phyloP scores from a whole-genome alignment of 2,888 invertebrate genomes.

The Kuschelorhynchus macadamiae region DNA sequence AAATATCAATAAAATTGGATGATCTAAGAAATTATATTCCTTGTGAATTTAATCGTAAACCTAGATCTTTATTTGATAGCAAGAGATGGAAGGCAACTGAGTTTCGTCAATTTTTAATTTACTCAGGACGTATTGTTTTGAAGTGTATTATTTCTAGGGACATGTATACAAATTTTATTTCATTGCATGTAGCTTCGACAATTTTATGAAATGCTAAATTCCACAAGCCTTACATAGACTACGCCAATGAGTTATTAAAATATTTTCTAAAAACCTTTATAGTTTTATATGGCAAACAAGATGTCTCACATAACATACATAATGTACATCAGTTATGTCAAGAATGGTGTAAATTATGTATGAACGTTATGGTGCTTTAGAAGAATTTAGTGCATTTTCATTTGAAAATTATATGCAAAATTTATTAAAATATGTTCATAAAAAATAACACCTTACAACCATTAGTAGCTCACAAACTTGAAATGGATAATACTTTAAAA shows the following conservation, averaged over 20 bases:
- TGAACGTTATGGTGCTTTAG: slow-evolving; percentile 14
- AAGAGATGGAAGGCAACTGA: slow-evolving; percentile 31
- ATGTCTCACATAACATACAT: slow-evolving; percentile 55
- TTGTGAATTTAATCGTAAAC: slow-evolving; percentile 27
- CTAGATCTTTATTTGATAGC: slow-evolving; percentile 13
- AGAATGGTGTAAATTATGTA: no score
- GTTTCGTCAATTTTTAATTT: slow-evolving; percentile 28
- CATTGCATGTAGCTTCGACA: slow-evolving; percentile 23
- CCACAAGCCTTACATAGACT: slow-evolving; percentile 24
- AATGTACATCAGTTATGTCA: slow-evolving; percentile 19
- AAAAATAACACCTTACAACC: slow-evolving; percentile 17
- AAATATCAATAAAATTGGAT: slow-evolving; percentile 10
- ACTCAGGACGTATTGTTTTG: slow-evolving; percentile 26
- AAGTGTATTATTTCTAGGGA: background rate
- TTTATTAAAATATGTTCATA: slow-evolving; percentile 36
- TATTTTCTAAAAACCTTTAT: slow-evolving; percentile 51
- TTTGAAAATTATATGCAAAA: slow-evolving; percentile 42
- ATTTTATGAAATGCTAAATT: slow-evolving; percentile 14
- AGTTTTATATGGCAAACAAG: slow-evolving; percentile 49
- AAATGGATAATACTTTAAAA: background rate
- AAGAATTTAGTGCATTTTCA: slow-evolving; percentile 36
- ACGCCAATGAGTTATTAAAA: slow-evolving; percentile 41
- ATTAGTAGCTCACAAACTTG: background rate
- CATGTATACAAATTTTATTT: slow-evolving; percentile 20
- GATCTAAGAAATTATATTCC: slow-evolving; percentile 8